Percentiles rank a stretch among this genome's conserved stretches.
Evolutionary conservation across 2,113 vertebrate genomes (phyloP).

Genomic region (Phainopepla nitens): DNA sequence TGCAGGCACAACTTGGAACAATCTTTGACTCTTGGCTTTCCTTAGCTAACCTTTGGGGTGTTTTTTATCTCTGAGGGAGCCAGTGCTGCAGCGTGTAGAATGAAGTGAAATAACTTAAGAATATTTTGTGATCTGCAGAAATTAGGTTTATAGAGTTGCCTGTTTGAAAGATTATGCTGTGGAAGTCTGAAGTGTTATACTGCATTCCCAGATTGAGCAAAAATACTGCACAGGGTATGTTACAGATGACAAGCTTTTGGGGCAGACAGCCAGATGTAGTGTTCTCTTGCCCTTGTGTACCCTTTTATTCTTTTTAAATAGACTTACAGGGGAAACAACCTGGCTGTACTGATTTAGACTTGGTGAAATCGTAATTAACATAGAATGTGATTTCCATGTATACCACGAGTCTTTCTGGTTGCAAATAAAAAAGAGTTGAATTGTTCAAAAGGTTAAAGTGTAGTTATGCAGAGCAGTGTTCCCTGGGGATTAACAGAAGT

Average conservation of each 20-base stretch:
- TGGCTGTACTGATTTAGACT: background rate
- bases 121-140: background rate
- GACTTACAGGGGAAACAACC: background rate
- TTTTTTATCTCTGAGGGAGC: background rate
- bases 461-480: background rate
- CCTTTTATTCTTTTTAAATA: background rate
- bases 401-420: background rate
- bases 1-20: background rate
- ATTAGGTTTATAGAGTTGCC: background rate
- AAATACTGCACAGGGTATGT: background rate
- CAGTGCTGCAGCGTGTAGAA: background rate
- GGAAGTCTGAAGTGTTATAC: background rate
- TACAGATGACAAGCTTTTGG: background rate
- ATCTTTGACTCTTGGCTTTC: background rate
- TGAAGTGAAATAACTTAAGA: background rate
- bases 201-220: background rate
- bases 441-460: background rate
- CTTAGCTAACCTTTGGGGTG: background rate
- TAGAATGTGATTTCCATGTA: background rate
- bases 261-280: background rate
- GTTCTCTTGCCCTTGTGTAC: background rate
- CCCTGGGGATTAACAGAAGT: background rate
- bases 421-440: background rate
- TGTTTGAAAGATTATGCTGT: background rate
- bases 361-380: background rate